Evolutionary conservation across 2,113 vertebrate species (phyloP).

Genomic region (Syngnathus scovelli): DNA sequence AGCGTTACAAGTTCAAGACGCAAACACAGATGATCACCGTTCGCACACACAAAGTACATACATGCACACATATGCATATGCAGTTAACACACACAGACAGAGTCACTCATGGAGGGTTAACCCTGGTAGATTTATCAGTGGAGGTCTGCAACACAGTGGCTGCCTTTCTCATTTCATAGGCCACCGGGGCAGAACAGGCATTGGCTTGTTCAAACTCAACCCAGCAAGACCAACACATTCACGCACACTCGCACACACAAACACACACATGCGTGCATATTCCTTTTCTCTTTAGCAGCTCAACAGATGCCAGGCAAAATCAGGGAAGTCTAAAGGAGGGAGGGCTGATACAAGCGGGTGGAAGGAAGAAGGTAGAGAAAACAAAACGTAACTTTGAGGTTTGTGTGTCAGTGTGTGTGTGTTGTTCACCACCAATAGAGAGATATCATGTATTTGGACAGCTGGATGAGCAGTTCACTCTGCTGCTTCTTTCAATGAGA

Average conservation of each 20-base stretch:
- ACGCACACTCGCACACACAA: slow-evolving; percentile 31
- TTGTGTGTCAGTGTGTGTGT: slow-evolving; percentile 11
- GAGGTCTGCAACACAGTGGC: slow-evolving; percentile 79
- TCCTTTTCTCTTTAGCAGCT: slow-evolving; percentile 72
- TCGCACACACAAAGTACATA: slow-evolving; percentile 34
- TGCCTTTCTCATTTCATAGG: slow-evolving; percentile 86
- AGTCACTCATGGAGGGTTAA: slow-evolving; percentile 62
- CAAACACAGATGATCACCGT: slow-evolving; percentile 61
- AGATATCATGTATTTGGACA: slow-evolving; percentile 47
- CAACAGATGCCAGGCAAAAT: slow-evolving; percentile 77
- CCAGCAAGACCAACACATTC: slow-evolving; percentile 73
- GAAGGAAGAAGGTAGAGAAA: slow-evolving; percentile 35
- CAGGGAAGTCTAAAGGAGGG: slow-evolving; percentile 42
- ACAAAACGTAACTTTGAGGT: slow-evolving; percentile 28
- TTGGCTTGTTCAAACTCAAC: slow-evolving; percentile 81
- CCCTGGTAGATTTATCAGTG: slow-evolving; percentile 74
- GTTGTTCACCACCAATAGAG: slow-evolving; percentile 40
- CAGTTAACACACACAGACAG: slow-evolving; percentile 33
- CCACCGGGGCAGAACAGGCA: slow-evolving; percentile 81
- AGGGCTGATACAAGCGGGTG: slow-evolving; percentile 41
- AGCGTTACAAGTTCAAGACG: slow-evolving; percentile 57
- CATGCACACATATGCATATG: slow-evolving; percentile 50
- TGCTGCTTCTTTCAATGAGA: slow-evolving; percentile 51
- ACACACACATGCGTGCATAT: slow-evolving; percentile 38
- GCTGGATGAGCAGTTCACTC: slow-evolving; percentile 36